Conservation (phyloP, 2,888 invertebrate species). For the Agrilus cyanescens region DNA sequence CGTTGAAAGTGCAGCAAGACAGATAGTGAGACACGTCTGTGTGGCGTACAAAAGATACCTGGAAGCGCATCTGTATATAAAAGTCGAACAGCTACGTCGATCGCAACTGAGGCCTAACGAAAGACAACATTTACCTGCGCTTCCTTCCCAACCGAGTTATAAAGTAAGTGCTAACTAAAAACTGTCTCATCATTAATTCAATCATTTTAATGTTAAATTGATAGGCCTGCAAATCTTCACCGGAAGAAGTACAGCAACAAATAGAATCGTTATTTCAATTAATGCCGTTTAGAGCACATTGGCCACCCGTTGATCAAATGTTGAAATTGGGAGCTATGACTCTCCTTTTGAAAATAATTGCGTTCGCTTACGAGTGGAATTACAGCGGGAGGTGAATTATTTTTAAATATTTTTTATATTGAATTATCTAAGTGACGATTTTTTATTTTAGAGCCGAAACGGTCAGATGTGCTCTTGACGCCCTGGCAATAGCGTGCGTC, state of each 20-base stretch:
- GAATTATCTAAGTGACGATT: conserved; percentile 4
- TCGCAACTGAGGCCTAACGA: conserved; percentile 37
- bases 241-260: conserved; percentile 78
- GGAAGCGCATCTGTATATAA: conserved; percentile 76
- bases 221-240: conserved; percentile 52
- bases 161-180: conserved; percentile 27
- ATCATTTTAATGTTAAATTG: conserved; percentile 4
- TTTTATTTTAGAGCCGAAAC: conserved; percentile 56
- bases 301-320: conserved; percentile 85
- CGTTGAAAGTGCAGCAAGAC: conserved; percentile 79
- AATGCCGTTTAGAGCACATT: conserved; percentile 63
- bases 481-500: conserved; percentile 80
- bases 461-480: conserved; percentile 71
- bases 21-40: conserved; percentile 84
- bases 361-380: conserved; percentile 86
- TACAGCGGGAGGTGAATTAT: conserved; percentile 58
- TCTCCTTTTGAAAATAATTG: conserved; percentile 74
- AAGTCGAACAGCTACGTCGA: conserved; percentile 59
- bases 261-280: conserved; percentile 69
- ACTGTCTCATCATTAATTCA: background rate
- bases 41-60: conserved; percentile 82
- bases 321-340: conserved; percentile 72
- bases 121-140: conserved; percentile 25
- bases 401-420: conserved; percentile 2
- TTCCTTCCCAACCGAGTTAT: conserved; percentile 34